These are phyloP conservation scores for Australoheros scitulus DNA, from an alignment of 2,113 vertebrate genomes.

Conservation along the genomic window DNA sequence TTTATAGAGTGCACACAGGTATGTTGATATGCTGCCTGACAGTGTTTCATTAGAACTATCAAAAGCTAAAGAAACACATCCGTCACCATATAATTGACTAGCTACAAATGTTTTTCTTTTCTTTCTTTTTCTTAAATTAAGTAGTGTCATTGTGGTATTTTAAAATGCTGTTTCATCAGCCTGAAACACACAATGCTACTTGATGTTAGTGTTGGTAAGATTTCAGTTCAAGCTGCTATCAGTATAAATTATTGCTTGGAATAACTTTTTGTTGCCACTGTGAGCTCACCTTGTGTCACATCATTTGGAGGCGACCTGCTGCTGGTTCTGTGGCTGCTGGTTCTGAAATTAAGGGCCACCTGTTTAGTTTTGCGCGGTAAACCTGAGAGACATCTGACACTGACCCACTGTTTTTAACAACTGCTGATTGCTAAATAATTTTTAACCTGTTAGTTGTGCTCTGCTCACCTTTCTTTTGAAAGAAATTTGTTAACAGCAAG, in stretches of 20 bases:
- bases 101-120: neutral
- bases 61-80: neutral
- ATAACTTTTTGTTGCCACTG: neutral
- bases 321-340: neutral
- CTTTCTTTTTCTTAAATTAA: neutral
- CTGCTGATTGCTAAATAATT: neutral
- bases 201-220: neutral
- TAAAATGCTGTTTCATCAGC: neutral
- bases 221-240: neutral
- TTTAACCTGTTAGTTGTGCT: neutral
- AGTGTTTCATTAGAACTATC: neutral
- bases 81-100: too few relatives aligned
- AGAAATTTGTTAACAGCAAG: neutral
- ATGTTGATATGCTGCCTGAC: neutral
- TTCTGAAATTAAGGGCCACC: neutral
- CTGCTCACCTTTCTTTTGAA: neutral
- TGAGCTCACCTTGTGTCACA: neutral
- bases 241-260: neutral
- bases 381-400: neutral
- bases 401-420: fast-evolving
- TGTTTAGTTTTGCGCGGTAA: neutral
- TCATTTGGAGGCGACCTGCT: neutral
- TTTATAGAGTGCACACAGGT: neutral
- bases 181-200: neutral
- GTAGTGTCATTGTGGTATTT: neutral